Base-by-base conservation (phyloP, 2,113 vertebrate species). In the Pteronura brasiliensis region DNA sequence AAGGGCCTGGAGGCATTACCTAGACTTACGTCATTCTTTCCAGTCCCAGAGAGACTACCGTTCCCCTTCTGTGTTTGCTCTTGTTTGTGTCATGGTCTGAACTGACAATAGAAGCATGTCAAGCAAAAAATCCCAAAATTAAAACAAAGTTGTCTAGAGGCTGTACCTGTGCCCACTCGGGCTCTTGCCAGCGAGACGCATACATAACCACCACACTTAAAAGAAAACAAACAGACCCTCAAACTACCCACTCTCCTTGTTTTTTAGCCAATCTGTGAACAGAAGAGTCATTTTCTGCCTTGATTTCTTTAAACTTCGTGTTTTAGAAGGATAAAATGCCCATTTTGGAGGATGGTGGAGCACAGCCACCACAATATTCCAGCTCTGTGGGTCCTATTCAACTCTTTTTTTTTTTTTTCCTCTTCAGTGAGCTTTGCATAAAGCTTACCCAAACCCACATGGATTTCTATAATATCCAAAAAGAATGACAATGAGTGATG, bases 401-500 rank as follows among this genome's bases (percentile, higher is more conserved):
- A 97, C 96, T 90, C 96, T 93, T 88, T 96, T 91, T 94, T 57
- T 55, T 55, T 57, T 89, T 95, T 93, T 93, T 97, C 98, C 98
- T 94, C 98, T 99, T 99, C 98, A 99, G 98, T 99, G 98, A 99
- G 98, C 98, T 99, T 99, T 99, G 98, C 98, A 99, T 99, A 99
- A 99, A 98, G 98, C 98, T 98, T 98, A 99, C 99, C 97, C 97
- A 99, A 99, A 99, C 99, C 99, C 99, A 99, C 99, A 99, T 98
- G 99, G 99, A 98, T 99, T 99, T 99, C 98, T 99, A 98, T 99
- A 99, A 99, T 98, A 99, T 98, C 98, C 98, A 97, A 98, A 98
- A 98, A 98, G 99, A 99, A 99, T 99, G 99, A 99, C 99, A 99
- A 99, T 99, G 99, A 99, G 97, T 99, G 99, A 99, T 99, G 99